phyloP scores from a whole-genome alignment of 2,888 invertebrate genomes.

The Tethea ocularis region DNA sequence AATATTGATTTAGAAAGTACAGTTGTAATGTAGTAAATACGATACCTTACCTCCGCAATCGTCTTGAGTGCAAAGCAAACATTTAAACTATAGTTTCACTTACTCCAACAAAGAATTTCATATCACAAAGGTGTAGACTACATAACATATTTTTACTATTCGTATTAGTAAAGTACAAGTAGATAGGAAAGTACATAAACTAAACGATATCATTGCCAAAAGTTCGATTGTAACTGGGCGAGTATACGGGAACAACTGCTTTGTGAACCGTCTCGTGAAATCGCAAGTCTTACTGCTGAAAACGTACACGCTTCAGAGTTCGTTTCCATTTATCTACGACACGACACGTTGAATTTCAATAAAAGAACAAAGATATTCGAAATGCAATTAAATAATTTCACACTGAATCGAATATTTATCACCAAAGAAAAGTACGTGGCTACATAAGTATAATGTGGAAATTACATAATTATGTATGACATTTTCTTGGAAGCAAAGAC shows the following conservation, averaged over 20 bases:
- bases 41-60: constrained; percentile 70
- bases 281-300: constrained; percentile 46
- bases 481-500: constrained; percentile 5
- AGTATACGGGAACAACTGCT: constrained; percentile 59
- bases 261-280: constrained; percentile 54
- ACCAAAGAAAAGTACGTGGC: neutral
- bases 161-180: constrained; percentile 22
- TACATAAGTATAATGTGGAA: constrained; percentile 1
- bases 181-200: constrained; percentile 33
- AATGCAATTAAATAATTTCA: neutral
- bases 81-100: constrained; percentile 68
- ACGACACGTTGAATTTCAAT: neutral
- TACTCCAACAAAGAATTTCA: constrained; percentile 52
- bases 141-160: constrained; percentile 43
- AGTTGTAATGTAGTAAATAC: constrained; percentile 22
- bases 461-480: neutral
- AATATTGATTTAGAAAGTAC: constrained; percentile 10
- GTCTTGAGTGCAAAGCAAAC: constrained; percentile 70
- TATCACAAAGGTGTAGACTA: constrained; percentile 45
- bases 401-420: neutral
- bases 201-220: constrained; percentile 37
- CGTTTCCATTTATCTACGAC: constrained; percentile 50
- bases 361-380: neutral
- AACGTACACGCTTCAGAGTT: constrained; percentile 49
- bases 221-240: constrained; percentile 38